Percentiles rank a stretch among this genome's conserved stretches.
Evolutionary conservation across 2,888 invertebrate species (phyloP).

Genomic region (Stenoptilia bipunctidactyla): DNA sequence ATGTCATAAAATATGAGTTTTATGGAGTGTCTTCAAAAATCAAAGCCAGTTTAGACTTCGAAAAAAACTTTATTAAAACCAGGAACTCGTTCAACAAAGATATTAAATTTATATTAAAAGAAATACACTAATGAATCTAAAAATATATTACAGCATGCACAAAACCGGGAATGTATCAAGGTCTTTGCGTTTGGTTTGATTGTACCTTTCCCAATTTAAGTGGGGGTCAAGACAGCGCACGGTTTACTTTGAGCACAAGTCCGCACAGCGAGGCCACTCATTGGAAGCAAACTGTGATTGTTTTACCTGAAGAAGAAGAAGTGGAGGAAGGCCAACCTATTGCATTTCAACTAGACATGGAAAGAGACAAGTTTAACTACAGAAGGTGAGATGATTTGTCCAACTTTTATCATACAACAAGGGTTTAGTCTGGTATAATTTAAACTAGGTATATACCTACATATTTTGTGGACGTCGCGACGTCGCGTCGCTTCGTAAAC

Average conservation of each 20-base stretch:
- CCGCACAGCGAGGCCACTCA: conserved; percentile 82
- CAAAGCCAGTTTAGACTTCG: no score
- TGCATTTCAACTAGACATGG: conserved; percentile 76
- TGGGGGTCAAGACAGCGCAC: conserved; percentile 41
- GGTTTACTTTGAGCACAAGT: conserved; percentile 80
- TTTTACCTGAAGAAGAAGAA: conserved; percentile 75
- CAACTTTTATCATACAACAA: no score
- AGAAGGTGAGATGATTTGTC: conserved; percentile 59
- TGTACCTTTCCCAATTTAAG: conserved; percentile 75
- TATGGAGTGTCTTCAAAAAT: no score
- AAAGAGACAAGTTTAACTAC: conserved; percentile 49
- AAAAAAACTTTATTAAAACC: no score
- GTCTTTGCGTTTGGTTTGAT: conserved; percentile 86
- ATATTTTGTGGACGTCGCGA: no score
- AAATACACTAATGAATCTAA: no score
- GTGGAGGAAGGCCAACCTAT: conserved; percentile 75
- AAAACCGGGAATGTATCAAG: conserved; percentile 76
- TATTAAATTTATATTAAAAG: no score
- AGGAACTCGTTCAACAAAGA: no score
- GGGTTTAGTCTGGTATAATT: no score
- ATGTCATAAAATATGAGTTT: no score
- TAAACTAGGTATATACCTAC: no score
- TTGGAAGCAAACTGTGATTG: conserved; percentile 94
- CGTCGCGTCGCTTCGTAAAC: no score
- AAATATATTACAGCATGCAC: neutral